Evolutionary conservation across 92 coral and sea anemone species (phyloP).

Genomic region (Scolanthus callimorphus): DNA sequence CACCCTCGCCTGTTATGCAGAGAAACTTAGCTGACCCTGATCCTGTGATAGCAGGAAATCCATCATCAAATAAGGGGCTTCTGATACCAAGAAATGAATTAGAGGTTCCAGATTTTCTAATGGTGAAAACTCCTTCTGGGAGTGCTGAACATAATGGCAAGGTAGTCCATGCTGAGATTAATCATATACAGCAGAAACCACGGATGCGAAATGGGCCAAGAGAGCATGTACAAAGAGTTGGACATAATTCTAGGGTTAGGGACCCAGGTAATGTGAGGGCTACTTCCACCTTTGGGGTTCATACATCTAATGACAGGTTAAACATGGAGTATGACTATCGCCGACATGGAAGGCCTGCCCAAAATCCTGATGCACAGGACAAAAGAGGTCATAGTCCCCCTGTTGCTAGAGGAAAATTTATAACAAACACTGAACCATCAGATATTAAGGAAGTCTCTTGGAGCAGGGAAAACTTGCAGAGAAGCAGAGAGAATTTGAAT

Average conservation of each 20-base stretch:
- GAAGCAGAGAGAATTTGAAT: constrained; percentile 1
- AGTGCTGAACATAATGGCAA: neutral
- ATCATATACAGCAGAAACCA: neutral
- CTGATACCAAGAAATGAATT: constrained; percentile 72
- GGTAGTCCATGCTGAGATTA: neutral
- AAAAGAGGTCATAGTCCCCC: neutral
- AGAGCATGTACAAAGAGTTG: neutral
- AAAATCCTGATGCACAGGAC: neutral
- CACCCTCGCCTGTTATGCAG: constrained; percentile 49
- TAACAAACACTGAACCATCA: constrained; percentile 5
- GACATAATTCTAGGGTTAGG: constrained; percentile 1
- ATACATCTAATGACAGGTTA: constrained; percentile 21
- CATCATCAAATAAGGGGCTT: constrained; percentile 35
- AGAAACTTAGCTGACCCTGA: constrained; percentile 67
- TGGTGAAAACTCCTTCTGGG: neutral
- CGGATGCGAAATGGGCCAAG: neutral
- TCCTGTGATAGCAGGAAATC: constrained; percentile 26
- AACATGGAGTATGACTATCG: constrained; percentile 17
- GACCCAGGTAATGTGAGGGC: constrained; percentile 7
- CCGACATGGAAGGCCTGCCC: constrained; percentile 9
- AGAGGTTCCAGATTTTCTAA: constrained; percentile 71
- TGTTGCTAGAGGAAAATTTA: neutral
- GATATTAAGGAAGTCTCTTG: constrained; percentile 6
- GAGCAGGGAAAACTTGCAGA: constrained; percentile 15
- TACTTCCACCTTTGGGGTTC: neutral